Conservation (phyloP, 92 coral and sea anemone genomes). For the Galaxea fascicularis region DNA sequence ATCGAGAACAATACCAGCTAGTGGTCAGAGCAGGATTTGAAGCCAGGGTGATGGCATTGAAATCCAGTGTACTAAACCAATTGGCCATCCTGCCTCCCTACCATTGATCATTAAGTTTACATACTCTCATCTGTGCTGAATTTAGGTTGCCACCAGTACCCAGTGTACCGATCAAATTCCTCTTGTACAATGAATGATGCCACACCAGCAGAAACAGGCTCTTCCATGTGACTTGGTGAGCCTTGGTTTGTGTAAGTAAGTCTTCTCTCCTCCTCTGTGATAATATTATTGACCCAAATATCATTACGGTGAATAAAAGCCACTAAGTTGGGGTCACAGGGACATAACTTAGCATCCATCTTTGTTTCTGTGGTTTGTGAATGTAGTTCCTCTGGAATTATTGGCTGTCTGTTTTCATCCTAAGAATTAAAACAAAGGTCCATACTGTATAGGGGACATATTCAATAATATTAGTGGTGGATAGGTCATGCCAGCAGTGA, state of each 20-base stretch:
- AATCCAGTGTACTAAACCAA: too few species aligned
- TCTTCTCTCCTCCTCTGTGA: constrained; percentile 84
- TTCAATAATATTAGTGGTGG: too few species aligned
- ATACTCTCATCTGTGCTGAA: constrained; percentile 77
- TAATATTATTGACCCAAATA: constrained; percentile 86
- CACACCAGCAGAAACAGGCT: constrained; percentile 94
- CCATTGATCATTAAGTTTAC: neutral
- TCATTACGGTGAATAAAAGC: constrained; percentile 98
- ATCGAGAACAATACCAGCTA: too few species aligned
- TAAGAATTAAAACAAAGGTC: neutral
- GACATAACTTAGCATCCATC: constrained; percentile 98
- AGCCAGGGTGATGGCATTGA: too few species aligned
- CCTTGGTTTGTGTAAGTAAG: constrained; percentile 91
- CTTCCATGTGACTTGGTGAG: constrained; percentile 78
- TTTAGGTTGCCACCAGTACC: constrained; percentile 98
- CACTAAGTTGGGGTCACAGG: constrained; percentile 89
- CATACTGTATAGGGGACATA: too few species aligned
- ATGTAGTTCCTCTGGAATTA: constrained; percentile 83
- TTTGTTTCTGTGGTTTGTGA: constrained; percentile 88
- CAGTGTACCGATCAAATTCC: constrained; percentile 97
- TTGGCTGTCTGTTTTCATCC: constrained; percentile 72
- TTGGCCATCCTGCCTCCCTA: too few species aligned
- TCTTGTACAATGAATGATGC: constrained; percentile 98
- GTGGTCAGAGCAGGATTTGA: too few species aligned
- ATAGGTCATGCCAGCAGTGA: too few species aligned